Percentiles rank a stretch among this genome's conserved stretches.
Conservation (phyloP, 2,888 invertebrate genomes). For the Lycaena phlaeas region DNA sequence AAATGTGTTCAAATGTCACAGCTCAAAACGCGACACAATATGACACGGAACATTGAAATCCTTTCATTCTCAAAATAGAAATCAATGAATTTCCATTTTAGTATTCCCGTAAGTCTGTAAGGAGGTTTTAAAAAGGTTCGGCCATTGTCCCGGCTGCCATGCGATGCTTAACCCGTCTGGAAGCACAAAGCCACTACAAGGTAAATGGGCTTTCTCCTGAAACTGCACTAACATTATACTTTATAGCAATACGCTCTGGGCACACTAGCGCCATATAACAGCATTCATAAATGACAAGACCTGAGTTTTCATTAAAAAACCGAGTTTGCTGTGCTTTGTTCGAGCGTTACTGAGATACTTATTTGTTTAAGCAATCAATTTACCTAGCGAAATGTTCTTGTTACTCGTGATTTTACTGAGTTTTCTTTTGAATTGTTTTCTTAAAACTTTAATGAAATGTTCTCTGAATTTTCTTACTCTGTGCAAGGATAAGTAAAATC, state of each 20-base stretch:
- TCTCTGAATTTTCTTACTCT: no score
- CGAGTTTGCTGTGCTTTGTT: conserved; percentile 34
- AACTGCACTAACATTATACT: conserved; percentile 44
- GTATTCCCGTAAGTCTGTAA: conserved; percentile 37
- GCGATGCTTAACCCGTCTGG: conserved; percentile 52
- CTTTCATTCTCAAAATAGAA: conserved; percentile 1
- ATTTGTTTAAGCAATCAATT: conserved; percentile 33
- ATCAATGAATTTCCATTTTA: conserved; percentile 30
- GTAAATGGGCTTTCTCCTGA: conserved; percentile 57
- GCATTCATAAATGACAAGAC: conserved; percentile 48
- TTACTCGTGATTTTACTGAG: conserved; percentile 6
- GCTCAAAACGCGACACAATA: no score
- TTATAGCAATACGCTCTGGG: conserved; percentile 33
- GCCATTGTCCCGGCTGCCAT: conserved; percentile 45
- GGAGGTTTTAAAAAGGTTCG: conserved; percentile 46
- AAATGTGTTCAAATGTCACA: no score
- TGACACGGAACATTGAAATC: conserved; percentile 1
- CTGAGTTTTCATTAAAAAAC: conserved; percentile 45
- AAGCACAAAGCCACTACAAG: conserved; percentile 59
- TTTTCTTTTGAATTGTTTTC: neutral
- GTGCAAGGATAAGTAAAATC: no score
- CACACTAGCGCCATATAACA: conserved; percentile 48
- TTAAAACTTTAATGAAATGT: no score
- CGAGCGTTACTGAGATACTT: conserved; percentile 42
- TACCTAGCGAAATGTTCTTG: conserved; percentile 20